Percentiles rank a stretch among this genome's conserved stretches.
These are phyloP conservation scores for Saccostrea cuccullata DNA, from an alignment of 1,140 invertebrate species.

Conservation along the genomic window DNA sequence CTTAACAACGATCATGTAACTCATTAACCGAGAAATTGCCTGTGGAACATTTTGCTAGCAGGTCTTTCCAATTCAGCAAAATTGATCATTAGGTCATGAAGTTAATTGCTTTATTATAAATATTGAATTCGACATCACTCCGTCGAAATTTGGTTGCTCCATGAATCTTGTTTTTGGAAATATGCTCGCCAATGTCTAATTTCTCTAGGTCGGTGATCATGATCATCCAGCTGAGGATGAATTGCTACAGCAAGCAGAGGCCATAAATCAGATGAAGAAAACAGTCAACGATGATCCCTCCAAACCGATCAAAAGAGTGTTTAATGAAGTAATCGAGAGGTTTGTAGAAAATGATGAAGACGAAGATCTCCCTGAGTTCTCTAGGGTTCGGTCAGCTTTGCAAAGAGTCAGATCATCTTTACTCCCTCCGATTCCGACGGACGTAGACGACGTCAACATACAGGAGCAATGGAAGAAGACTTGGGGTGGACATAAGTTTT, in stretches of 20 bases:
- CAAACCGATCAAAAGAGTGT: slow-evolving; percentile 33
- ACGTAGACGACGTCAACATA: slow-evolving; percentile 27
- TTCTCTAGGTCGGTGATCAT: not conserved
- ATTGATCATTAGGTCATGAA: not conserved
- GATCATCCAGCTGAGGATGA: not conserved
- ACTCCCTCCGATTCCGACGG: slow-evolving; percentile 7
- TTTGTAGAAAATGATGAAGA: not conserved
- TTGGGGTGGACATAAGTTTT: slow-evolving; percentile 24
- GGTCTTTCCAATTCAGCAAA: too few relatives aligned
- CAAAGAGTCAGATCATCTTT: not conserved
- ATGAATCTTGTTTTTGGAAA: not conserved
- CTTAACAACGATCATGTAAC: too few relatives aligned
- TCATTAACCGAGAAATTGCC: too few relatives aligned
- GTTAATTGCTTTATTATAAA: not conserved
- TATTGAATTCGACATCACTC: not conserved
- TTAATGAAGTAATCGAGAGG: slow-evolving; percentile 16
- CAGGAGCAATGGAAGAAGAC: slow-evolving; percentile 33
- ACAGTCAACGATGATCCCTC: not conserved
- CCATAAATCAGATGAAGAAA: slow-evolving; percentile 9
- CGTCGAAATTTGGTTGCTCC: not conserved
- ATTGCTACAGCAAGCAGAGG: not conserved
- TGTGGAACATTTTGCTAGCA: too few relatives aligned
- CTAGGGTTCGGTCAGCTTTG: not conserved
- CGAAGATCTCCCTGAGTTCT: slow-evolving; percentile 25
- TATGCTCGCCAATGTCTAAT: not conserved